A percentile compares a stretch with the other conserved stretches of the same genome.
Conservation (phyloP, 2,888 invertebrate genomes). For the Chrysotoxum bicinctum region DNA sequence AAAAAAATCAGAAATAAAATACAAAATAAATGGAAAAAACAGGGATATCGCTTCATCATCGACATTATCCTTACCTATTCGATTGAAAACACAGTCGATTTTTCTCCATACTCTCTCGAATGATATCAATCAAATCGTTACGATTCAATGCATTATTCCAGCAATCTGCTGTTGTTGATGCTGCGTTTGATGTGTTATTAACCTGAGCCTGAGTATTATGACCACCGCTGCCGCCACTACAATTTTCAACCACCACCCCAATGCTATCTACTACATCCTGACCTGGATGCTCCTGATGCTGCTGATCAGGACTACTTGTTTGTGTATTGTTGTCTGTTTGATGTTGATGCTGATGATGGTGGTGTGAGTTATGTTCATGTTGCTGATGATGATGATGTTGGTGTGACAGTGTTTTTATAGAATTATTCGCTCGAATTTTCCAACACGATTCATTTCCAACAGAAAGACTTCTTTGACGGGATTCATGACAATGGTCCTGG, state of each 20-base stretch:
- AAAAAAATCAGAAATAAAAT: slow-evolving; percentile 14
- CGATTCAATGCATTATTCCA: slow-evolving; percentile 89
- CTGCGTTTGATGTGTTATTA: slow-evolving; percentile 70
- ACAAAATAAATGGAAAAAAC: slow-evolving; percentile 20
- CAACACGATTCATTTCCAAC: slow-evolving; percentile 81
- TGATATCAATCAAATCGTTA: slow-evolving; percentile 92
- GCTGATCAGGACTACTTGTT: slow-evolving; percentile 50
- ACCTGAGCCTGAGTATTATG: slow-evolving; percentile 67
- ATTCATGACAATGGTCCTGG: slow-evolving; percentile 80
- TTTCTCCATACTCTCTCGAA: slow-evolving; percentile 95
- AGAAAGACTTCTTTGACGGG: slow-evolving; percentile 80
- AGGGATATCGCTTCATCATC: slow-evolving; percentile 57
- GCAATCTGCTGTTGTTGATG: slow-evolving; percentile 81
- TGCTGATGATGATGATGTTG: slow-evolving; percentile 65
- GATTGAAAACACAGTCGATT: slow-evolving; percentile 93
- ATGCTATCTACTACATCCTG: slow-evolving; percentile 78
- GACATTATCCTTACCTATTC: slow-evolving; percentile 84
- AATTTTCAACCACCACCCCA: slow-evolving; percentile 76
- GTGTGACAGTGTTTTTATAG: slow-evolving; percentile 63
- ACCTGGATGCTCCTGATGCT: slow-evolving; percentile 71
- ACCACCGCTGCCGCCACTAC: slow-evolving; percentile 77
- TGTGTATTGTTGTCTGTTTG: slow-evolving; percentile 68
- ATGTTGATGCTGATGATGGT: slow-evolving; percentile 73
- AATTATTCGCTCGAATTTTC: slow-evolving; percentile 77
- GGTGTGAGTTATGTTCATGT: slow-evolving; percentile 65